Conservation (phyloP, 2,113 vertebrate species). For the Oryzias woworae region DNA sequence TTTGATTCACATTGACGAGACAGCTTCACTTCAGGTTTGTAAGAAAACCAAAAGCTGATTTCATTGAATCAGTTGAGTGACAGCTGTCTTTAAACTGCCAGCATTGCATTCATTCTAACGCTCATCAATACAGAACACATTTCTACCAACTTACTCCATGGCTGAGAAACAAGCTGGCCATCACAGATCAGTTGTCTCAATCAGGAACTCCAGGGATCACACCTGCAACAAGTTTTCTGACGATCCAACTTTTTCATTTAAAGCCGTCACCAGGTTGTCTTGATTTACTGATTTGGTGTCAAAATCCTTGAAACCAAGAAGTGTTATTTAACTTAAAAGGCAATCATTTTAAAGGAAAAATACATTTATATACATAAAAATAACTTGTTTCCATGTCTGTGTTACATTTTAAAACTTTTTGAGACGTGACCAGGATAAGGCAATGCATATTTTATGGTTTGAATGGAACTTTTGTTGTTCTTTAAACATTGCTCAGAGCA, state of each 20-base stretch:
- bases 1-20: no score
- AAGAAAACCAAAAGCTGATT: no score
- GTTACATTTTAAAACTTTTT: slow-evolving; percentile 36
- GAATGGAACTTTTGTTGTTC: not conserved
- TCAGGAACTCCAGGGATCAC: slow-evolving; percentile 7
- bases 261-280: slow-evolving; percentile 23
- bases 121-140: no score
- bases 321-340: slow-evolving; percentile 49
- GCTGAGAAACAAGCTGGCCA: slow-evolving; percentile 27
- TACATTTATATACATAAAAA: no score
- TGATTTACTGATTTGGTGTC: slow-evolving; percentile 32
- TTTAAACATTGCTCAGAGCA: no score
- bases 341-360: slow-evolving; percentile 21
- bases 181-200: slow-evolving; percentile 1
- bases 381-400: slow-evolving; percentile 28
- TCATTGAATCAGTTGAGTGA: no score
- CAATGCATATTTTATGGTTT: slow-evolving; percentile 34
- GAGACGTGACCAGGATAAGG: slow-evolving; percentile 4
- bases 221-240: slow-evolving; percentile 20
- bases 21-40: no score
- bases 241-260: slow-evolving; percentile 32
- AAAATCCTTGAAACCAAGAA: slow-evolving; percentile 22
- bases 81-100: no score
- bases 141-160: slow-evolving; percentile 18
- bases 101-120: no score